Base-by-base conservation (phyloP, 23 tunicate species). In the Corella eumyota region DNA sequence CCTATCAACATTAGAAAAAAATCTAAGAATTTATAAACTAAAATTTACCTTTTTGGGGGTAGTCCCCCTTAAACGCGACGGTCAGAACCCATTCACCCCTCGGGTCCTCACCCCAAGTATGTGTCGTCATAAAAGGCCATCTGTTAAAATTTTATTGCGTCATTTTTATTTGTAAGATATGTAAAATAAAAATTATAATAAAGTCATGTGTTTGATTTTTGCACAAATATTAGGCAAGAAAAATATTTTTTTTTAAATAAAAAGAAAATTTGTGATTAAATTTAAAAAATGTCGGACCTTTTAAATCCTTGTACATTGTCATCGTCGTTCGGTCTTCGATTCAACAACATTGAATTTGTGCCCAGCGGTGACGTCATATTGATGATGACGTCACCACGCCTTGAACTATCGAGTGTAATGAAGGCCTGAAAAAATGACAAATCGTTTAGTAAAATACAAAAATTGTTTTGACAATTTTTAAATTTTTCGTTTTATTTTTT, bases 121-220 rank as follows among this genome's bases (percentile, higher is more conserved):
- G 93, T n/a, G 92, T 83, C 28, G 98, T 81, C 92, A 92, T 83
- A 58, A 92, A 92, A 3, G 98, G 98, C 98, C 98, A 92, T 34
- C 92, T 83, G 67, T 7, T 32, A 64, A 27, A 69, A 58, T 15
- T 58, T 0, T 22, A 25, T n/a, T 17, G 48, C 11, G 26, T 20
- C 0, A 66, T 17, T 60, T 27, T n/a, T n/a, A n/a, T 9, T 9
- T 40, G 11, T 40, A 40, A 11, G 13, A 15, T 40, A 15, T 9
- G 48, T 40, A 40, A 40, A 40, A 40, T 11, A 40, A 9, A 15
- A 15, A 9, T 40, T 40, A 15, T 11, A 40, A 15, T 11, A 9
- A 9, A 15, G 48, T 9, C 15, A 40, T 11, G 48, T 40, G 11
- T 9, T 11, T 40, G 48, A 40, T 40, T 40, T 40, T 19, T n/a